Evolutionary conservation across 2,888 invertebrate species (phyloP).

Genomic region (Yponomeuta plumbellus): DNA sequence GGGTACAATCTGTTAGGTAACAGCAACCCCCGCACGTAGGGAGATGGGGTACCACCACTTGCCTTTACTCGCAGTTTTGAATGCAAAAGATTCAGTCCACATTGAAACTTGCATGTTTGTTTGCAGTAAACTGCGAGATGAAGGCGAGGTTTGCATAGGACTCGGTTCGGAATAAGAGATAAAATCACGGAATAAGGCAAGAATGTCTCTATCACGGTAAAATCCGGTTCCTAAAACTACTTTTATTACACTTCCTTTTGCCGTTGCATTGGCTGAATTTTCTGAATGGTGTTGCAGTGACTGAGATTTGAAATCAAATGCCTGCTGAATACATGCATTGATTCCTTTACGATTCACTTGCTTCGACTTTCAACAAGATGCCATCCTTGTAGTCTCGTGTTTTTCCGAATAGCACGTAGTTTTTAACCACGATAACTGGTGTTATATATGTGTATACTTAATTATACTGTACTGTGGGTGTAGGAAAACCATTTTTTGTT

Average conservation of each 20-base stretch:
- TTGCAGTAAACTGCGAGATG: conserved; percentile 1
- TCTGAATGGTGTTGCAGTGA: neutral
- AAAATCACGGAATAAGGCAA: neutral
- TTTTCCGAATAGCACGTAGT: neutral
- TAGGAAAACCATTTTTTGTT: too few species aligned
- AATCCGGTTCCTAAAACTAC: neutral
- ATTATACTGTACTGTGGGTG: too few species aligned
- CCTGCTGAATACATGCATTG: neutral
- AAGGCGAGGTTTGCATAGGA: conserved; percentile 1
- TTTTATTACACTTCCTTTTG: neutral
- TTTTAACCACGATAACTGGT: neutral
- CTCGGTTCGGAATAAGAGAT: neutral
- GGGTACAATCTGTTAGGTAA: neutral
- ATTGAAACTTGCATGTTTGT: conserved; percentile 3
- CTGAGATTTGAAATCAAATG: neutral
- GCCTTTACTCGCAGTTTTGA: neutral
- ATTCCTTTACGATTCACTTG: neutral
- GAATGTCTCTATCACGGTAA: neutral
- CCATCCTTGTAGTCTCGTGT: neutral
- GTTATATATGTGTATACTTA: too few species aligned
- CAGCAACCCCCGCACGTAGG: neutral
- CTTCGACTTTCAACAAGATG: neutral
- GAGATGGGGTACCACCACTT: neutral
- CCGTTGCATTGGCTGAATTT: neutral
- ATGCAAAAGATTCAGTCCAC: neutral